These are phyloP conservation scores for Mesochorus sp. DNA, from an alignment of 2,888 invertebrate species.

Conservation along the genomic window DNA sequence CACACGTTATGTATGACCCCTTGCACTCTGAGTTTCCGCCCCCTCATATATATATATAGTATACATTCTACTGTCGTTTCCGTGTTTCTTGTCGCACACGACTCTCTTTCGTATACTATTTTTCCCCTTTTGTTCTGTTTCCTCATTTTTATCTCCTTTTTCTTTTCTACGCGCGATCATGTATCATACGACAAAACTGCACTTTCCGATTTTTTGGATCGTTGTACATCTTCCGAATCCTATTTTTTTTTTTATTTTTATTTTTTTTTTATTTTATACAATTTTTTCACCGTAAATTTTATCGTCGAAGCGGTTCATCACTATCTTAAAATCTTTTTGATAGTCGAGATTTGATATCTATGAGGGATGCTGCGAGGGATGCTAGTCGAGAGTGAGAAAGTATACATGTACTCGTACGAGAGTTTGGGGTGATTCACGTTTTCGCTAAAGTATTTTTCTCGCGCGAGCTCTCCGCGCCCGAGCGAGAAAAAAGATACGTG, in stretches of 20 bases:
- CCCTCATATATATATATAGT: background rate
- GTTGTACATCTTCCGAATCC: background rate
- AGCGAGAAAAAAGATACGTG: constrained; percentile 34
- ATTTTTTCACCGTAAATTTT: background rate
- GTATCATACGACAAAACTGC: background rate
- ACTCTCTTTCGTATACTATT: too few species aligned
- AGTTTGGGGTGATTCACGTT: background rate
- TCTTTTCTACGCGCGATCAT: background rate
- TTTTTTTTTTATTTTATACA: background rate
- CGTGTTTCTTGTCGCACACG: background rate
- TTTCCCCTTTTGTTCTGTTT: background rate
- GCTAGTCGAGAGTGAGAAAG: background rate
- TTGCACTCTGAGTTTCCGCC: background rate
- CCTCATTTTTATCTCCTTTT: background rate
- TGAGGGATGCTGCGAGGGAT: background rate
- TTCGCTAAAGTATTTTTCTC: constrained; percentile 27
- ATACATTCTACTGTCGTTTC: constrained; percentile 4
- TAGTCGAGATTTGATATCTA: too few species aligned
- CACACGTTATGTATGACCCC: background rate
- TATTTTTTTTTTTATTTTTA: background rate
- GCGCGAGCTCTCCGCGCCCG: background rate
- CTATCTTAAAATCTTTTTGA: too few species aligned
- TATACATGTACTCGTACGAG: too few species aligned
- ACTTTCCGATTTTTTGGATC: background rate
- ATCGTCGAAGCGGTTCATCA: too few species aligned